A percentile compares a stretch with the other conserved stretches of the same genome.
Conservation (phyloP, 1,140 invertebrate genomes). For the Heliconius himera region DNA sequence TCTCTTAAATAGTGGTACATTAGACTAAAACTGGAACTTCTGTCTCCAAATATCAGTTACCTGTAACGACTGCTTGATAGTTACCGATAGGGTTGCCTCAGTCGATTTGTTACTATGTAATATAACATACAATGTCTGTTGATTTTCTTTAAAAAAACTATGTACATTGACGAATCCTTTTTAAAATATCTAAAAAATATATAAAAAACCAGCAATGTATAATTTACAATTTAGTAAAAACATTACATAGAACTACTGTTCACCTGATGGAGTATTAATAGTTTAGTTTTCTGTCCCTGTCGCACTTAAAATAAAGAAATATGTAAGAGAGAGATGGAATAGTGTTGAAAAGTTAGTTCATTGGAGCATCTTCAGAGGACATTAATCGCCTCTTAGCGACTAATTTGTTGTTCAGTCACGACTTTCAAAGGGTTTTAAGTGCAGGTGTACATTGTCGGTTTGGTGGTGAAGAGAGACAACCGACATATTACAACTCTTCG, state of each 20-base stretch:
- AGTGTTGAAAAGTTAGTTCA: constrained; percentile 36
- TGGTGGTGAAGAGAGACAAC: too few relatives aligned
- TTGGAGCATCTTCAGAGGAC: constrained; percentile 38
- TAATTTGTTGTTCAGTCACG: constrained; percentile 39
- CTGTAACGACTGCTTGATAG: constrained; percentile 18
- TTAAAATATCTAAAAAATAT: background rate
- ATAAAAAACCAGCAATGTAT: constrained; percentile 20
- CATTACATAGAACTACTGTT: background rate
- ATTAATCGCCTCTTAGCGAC: constrained; percentile 40
- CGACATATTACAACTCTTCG: too few relatives aligned
- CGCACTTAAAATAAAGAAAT: background rate
- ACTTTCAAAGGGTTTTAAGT: constrained; percentile 21
- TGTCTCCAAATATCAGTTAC: constrained; percentile 22
- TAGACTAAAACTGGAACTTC: background rate
- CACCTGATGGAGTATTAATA: constrained; percentile 33
- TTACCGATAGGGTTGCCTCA: constrained; percentile 4
- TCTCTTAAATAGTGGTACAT: background rate
- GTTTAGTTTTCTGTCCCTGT: constrained; percentile 21
- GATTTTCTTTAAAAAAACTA: background rate
- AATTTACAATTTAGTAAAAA: background rate
- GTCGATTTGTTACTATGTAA: constrained; percentile 3
- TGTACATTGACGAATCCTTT: background rate
- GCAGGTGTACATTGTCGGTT: background rate
- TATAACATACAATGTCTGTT: background rate
- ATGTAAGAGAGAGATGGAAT: constrained; percentile 26